These are phyloP conservation scores for Hipparchia semele DNA, from an alignment of 2,888 invertebrate species.

Conservation along the genomic window DNA sequence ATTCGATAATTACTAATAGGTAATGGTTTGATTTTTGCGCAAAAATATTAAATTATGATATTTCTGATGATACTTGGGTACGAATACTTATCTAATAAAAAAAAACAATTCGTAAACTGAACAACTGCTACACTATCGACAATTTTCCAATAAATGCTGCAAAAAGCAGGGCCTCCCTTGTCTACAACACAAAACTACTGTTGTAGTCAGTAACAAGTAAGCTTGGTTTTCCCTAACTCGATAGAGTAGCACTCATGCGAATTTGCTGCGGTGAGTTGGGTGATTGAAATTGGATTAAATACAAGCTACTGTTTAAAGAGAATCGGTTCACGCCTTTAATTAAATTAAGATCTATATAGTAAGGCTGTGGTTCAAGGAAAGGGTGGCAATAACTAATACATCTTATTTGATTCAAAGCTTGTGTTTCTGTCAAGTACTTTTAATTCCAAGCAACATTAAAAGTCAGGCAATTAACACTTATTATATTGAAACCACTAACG, in stretches of 20 bases:
- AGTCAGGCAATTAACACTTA: too few species aligned
- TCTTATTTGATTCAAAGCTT: background rate
- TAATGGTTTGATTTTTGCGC: too few species aligned
- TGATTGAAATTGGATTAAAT: conserved; percentile 30
- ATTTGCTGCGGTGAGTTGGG: conserved; percentile 19
- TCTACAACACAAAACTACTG: conserved; percentile 15
- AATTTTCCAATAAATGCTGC: conserved; percentile 1
- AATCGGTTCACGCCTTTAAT: conserved; percentile 16
- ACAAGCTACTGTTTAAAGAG: conserved; percentile 22
- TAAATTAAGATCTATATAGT: background rate
- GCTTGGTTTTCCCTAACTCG: conserved; percentile 32
- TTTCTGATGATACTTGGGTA: too few species aligned
- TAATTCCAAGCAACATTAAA: background rate
- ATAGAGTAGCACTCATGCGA: conserved; percentile 34
- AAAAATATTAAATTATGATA: too few species aligned
- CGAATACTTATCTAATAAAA: too few species aligned
- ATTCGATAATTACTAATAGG: too few species aligned
- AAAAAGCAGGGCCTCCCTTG: conserved; percentile 26
- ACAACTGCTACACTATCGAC: background rate
- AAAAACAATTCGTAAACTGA: background rate
- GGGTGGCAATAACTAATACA: background rate
- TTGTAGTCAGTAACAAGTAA: conserved; percentile 7
- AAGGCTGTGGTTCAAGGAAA: background rate
- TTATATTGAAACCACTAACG: too few species aligned
- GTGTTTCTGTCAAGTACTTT: background rate